phyloP scores from a whole-genome alignment of 1,140 invertebrate genomes.

The Aphelenchoides fujianensis region DNA sequence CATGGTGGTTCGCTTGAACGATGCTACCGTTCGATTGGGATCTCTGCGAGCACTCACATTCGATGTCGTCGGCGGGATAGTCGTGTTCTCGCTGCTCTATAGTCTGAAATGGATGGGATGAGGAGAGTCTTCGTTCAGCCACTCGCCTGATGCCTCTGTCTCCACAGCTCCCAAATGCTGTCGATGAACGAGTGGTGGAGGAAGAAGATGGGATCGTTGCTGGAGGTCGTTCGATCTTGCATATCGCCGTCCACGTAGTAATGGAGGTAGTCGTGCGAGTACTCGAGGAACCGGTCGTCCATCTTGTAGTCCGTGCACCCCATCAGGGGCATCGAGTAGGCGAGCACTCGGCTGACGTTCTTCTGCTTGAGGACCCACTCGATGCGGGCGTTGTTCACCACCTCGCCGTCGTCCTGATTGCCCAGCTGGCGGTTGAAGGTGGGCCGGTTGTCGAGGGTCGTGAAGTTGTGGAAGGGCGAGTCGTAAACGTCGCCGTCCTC shows the following conservation, averaged over 20 bases:
- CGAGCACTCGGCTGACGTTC: slow-evolving; percentile 40
- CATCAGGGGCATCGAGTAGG: slow-evolving; percentile 34
- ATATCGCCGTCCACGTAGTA: slow-evolving; percentile 55
- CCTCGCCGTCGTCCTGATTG: slow-evolving; percentile 48
- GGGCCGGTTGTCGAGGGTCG: slow-evolving; percentile 49
- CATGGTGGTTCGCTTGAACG: too few species aligned
- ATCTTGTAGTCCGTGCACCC: slow-evolving; percentile 35
- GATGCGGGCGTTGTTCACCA: slow-evolving; percentile 54
- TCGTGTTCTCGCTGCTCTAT: slow-evolving; percentile 46
- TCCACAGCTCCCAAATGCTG: slow-evolving; percentile 60
- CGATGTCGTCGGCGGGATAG: slow-evolving; percentile 43
- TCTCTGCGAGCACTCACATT: too few species aligned
- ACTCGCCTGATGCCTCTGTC: slow-evolving; percentile 53
- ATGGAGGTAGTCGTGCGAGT: slow-evolving; percentile 55
- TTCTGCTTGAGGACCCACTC: slow-evolving; percentile 50
- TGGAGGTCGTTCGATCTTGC: slow-evolving; percentile 53
- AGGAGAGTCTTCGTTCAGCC: slow-evolving; percentile 23
- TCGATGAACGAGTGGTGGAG: slow-evolving; percentile 63
- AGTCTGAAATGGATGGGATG: slow-evolving; percentile 40
- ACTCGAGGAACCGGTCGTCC: slow-evolving; percentile 57
- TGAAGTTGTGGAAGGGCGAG: slow-evolving; percentile 54
- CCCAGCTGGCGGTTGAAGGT: slow-evolving; percentile 45
- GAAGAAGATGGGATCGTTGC: slow-evolving; percentile 63
- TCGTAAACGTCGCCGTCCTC: slow-evolving; percentile 40
- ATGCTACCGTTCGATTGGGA: too few species aligned